These are phyloP conservation scores for Rhadinocentrus ornatus DNA, from an alignment of 2,797 vertebrate genomes.

Conservation along the genomic window DNA sequence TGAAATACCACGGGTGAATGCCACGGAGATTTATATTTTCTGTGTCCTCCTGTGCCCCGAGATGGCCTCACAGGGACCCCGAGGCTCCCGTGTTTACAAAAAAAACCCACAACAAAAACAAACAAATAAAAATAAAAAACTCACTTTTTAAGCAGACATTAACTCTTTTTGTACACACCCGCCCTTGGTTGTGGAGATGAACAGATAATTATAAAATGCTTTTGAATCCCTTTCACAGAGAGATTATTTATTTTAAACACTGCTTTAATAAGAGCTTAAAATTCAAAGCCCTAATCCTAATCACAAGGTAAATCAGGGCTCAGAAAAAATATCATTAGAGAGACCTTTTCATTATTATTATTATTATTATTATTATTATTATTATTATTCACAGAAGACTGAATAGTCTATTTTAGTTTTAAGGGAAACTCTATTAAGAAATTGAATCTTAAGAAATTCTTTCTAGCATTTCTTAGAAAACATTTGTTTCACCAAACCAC, in stretches of 20 bases:
- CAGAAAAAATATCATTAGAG: conserved; percentile 41
- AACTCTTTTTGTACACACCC: conserved; percentile 8
- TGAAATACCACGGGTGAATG: conserved; percentile 30
- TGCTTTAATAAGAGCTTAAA: conserved; percentile 57
- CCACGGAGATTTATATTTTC: conserved; percentile 24
- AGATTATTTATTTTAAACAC: conserved; percentile 55
- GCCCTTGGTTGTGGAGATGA: neutral
- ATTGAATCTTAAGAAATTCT: too few relatives aligned
- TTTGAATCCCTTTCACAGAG: conserved; percentile 51
- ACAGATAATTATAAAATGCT: conserved; percentile 33
- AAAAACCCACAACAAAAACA: conserved; percentile 24
- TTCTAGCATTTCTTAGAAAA: neutral
- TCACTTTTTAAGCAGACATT: conserved; percentile 37
- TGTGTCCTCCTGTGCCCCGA: neutral
- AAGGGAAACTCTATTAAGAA: too few relatives aligned
- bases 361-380: conserved; percentile 7
- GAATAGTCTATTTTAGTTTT: neutral
- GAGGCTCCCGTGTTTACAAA: conserved; percentile 8
- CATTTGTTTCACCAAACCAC: neutral
- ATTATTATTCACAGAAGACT: conserved; percentile 5
- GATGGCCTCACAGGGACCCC: conserved; percentile 23
- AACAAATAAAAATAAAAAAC: conserved; percentile 41
- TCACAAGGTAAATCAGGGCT: conserved; percentile 42
- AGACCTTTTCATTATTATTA: neutral
- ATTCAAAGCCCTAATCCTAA: conserved; percentile 58